Base-by-base conservation (phyloP, 2,113 vertebrate genomes). In the Melanerpes formicivorus region DNA sequence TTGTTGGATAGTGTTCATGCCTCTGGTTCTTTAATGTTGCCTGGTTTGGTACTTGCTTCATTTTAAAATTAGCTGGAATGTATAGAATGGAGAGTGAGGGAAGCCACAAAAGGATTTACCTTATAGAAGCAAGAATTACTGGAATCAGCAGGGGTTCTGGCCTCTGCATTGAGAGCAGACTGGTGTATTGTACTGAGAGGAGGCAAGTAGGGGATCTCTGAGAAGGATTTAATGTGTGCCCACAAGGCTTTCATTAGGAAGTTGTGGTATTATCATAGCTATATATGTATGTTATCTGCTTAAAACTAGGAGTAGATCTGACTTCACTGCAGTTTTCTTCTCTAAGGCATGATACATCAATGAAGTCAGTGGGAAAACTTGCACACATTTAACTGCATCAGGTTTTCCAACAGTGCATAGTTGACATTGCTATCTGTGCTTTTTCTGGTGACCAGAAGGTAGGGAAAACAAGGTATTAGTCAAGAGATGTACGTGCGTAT, bases 101-200 rank as follows among this genome's bases (percentile, higher is more conserved):
- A 96, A 97, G 86, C 91, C 83, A 96, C 96, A 95, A 90, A 96
- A 93, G 69, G 74, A 95, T 95, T 96, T 96, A 90, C 27, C 34
- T 91, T 54, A 81, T 89, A 95, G 97, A 95, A 95, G 93, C 80
- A 91, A 95, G 90, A 97, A 95, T 97, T 96, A 89, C 92, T 30
- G 93, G 88, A 93, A 92, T 89, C 91, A 92, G 76, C 65, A 65
- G 89, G 82, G 44, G 72, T 85, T 91, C 81, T 86, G 70, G 59
- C 42, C 87, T 80, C 92, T 93, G 81, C 64, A 56, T 84, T 80
- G 87, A 67, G 72, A 80, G 37, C 16, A 76, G 66, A 32, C 72
- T 72, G 79, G 72, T 25, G 83, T 69, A 67, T 77, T 93, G 75
- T 52, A 48, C 40, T 32, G 52, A 69, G 66, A 76, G 87, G 27